Percentiles rank a stretch among this genome's conserved stretches.
These are phyloP conservation scores for Dastarcus helophoroides DNA, from an alignment of 2,888 invertebrate species.

Conservation along the genomic window DNA sequence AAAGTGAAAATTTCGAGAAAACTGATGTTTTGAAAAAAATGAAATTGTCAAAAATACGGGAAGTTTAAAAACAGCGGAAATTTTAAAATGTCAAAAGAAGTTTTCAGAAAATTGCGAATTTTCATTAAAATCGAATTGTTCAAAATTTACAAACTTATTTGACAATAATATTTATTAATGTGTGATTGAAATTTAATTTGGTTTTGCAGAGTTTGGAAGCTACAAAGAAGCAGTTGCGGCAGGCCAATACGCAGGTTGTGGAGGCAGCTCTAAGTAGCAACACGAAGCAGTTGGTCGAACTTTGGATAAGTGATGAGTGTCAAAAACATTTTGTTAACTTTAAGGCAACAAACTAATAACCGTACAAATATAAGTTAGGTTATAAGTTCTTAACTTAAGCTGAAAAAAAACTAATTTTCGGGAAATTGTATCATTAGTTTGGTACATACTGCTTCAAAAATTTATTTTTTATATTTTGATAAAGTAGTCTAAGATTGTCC, in stretches of 20 bases:
- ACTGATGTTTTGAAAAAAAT: too few species aligned
- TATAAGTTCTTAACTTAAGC: too few species aligned
- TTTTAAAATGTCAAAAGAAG: constrained; percentile 1
- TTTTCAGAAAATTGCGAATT: constrained; percentile 2
- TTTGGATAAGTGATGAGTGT: constrained; percentile 65
- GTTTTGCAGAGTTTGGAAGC: constrained; percentile 52
- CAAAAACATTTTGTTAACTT: constrained; percentile 39
- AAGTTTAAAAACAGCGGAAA: too few species aligned
- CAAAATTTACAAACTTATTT: too few species aligned
- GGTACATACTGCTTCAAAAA: constrained; percentile 10
- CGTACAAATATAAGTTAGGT: too few species aligned
- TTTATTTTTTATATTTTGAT: constrained; percentile 8
- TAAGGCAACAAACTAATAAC: constrained; percentile 7
- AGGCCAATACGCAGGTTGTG: constrained; percentile 45
- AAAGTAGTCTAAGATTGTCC: constrained; percentile 1
- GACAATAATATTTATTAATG: too few species aligned
- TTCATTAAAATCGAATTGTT: too few species aligned
- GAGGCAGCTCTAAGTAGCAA: constrained; percentile 54
- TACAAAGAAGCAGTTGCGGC: constrained; percentile 45
- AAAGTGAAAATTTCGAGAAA: too few species aligned
- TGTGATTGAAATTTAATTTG: too few species aligned
- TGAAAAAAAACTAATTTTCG: too few species aligned
- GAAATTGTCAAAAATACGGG: too few species aligned
- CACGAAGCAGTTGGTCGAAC: constrained; percentile 53
- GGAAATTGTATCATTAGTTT: constrained; percentile 1